Evolutionary conservation across 2,113 vertebrate genomes (phyloP).

Genomic region (Pholis gunnellus): DNA sequence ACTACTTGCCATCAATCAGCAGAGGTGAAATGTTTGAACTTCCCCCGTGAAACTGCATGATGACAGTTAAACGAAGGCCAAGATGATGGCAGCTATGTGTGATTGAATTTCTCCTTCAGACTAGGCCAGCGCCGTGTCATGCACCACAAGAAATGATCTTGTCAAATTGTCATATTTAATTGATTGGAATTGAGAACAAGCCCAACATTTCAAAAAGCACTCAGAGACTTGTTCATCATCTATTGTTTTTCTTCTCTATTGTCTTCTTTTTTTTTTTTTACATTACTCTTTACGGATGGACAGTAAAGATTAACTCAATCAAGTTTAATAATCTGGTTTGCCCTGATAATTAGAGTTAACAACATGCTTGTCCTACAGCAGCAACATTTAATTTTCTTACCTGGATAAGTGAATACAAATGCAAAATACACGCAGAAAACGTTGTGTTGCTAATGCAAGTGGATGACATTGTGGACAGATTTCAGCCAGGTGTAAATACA

Average conservation of each 20-base stretch:
- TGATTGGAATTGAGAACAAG: conserved; percentile 47
- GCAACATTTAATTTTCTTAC: neutral
- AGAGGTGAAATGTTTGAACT: conserved; percentile 77
- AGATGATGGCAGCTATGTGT: conserved; percentile 66
- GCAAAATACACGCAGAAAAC: neutral
- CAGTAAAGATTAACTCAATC: neutral
- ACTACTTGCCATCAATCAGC: conserved; percentile 80
- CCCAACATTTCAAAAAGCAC: conserved; percentile 25
- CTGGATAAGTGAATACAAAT: neutral
- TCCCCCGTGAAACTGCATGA: conserved; percentile 63
- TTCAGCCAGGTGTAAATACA: neutral
- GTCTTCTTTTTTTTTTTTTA: neutral
- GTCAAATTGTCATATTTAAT: conserved; percentile 49
- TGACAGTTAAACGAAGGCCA: conserved; percentile 72
- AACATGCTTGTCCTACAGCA: neutral
- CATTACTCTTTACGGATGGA: neutral
- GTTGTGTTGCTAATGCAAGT: neutral
- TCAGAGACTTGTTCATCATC: conserved; percentile 3
- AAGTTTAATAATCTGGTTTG: neutral
- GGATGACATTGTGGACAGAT: neutral
- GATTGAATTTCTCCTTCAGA: conserved; percentile 74
- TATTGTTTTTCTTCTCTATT: conserved; percentile 5
- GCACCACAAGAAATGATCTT: conserved; percentile 36
- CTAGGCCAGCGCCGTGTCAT: conserved; percentile 21
- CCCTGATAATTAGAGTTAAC: neutral